Evolutionary conservation across 2,888 invertebrate genomes (phyloP).

Genomic region (Callyntrura guangdongensis): DNA sequence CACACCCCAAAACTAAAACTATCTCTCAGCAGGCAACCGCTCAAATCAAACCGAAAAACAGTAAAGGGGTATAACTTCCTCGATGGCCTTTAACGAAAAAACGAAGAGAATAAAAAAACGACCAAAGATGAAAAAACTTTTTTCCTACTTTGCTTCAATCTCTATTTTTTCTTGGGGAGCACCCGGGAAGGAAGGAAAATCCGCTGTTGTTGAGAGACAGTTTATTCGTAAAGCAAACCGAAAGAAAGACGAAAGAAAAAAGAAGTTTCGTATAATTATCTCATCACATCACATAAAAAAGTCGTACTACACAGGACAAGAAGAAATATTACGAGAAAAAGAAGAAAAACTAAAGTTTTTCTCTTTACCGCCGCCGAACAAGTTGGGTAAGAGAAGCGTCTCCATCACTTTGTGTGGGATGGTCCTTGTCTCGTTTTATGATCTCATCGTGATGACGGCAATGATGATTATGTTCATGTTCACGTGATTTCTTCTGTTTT

Average conservation of each 20-base stretch:
- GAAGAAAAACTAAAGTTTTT: slow-evolving; percentile 23
- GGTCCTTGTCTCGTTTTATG: slow-evolving; percentile 18
- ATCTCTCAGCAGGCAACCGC: slow-evolving; percentile 14
- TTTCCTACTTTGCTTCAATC: neutral
- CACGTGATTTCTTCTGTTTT: neutral
- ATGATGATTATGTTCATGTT: slow-evolving; percentile 5
- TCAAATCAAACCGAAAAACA: slow-evolving; percentile 13
- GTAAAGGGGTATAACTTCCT: neutral
- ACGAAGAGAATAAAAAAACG: neutral
- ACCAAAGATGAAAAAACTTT: slow-evolving; percentile 47
- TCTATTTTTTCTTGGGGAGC: neutral
- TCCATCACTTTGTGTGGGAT: neutral
- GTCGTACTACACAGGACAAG: neutral
- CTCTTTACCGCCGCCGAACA: neutral
- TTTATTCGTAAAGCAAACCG: slow-evolving; percentile 3
- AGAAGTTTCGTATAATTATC: slow-evolving; percentile 64
- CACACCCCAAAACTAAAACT: neutral
- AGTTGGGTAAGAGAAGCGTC: neutral
- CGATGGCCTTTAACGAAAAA: slow-evolving; percentile 8
- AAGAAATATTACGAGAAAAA: slow-evolving; percentile 28
- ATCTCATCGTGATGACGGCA: slow-evolving; percentile 27
- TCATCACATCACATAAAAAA: slow-evolving; percentile 63
- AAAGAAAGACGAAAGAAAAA: slow-evolving; percentile 13
- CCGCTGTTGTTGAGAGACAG: neutral
- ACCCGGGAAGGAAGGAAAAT: slow-evolving; percentile 33